phyloP scores from a whole-genome alignment of 2,888 invertebrate genomes.

The Encarsia formosa region DNA sequence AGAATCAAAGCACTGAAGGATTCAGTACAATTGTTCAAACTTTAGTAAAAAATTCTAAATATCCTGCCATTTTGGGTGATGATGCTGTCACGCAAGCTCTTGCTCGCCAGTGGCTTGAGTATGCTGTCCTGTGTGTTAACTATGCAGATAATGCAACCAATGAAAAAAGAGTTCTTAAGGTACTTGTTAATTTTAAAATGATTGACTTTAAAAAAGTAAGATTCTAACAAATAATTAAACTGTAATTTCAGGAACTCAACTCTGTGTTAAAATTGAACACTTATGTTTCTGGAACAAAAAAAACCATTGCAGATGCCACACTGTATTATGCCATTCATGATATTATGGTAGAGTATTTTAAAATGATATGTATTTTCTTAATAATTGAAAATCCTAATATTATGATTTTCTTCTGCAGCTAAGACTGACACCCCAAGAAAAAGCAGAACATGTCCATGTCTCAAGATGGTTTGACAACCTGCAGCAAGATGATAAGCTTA shows the following conservation, averaged over 20 bases:
- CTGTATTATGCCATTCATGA: constrained; percentile 65
- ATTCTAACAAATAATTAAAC: neutral
- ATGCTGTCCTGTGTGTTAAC: constrained; percentile 57
- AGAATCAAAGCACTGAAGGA: constrained; percentile 38
- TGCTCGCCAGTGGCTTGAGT: constrained; percentile 63
- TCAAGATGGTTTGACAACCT: constrained; percentile 77
- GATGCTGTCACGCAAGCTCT: constrained; percentile 40
- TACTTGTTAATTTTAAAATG: constrained; percentile 33
- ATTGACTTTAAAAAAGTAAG: neutral
- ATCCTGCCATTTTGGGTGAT: constrained; percentile 36
- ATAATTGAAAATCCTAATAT: neutral
- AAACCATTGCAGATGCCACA: constrained; percentile 67
- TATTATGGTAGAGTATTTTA: constrained; percentile 56
- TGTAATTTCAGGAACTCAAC: constrained; percentile 56
- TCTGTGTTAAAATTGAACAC: constrained; percentile 54
- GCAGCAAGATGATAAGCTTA: constrained; percentile 65
- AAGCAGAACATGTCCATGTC: constrained; percentile 65
- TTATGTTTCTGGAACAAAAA: constrained; percentile 57
- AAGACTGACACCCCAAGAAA: constrained; percentile 61
- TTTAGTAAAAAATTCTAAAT: constrained; percentile 37
- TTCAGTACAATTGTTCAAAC: constrained; percentile 44
- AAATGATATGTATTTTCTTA: constrained; percentile 2
- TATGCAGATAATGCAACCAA: constrained; percentile 54
- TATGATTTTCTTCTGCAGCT: constrained; percentile 54
- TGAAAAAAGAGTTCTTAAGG: constrained; percentile 55